Conservation (phyloP, 2,888 invertebrate genomes). For the Plusia festucae region DNA sequence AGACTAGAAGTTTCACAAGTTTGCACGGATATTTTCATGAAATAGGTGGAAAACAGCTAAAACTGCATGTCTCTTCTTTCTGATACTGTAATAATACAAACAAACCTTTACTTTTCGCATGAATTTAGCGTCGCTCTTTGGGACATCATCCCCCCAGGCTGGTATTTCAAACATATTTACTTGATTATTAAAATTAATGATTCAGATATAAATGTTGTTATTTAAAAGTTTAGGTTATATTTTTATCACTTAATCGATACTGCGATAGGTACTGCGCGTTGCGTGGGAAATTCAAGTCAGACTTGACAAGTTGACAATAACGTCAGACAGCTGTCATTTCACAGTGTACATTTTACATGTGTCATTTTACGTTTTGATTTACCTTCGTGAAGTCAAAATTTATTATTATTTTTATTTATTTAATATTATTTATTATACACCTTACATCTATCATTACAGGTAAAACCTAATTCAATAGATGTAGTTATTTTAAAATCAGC, state of each 20-base stretch:
- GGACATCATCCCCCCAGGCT: slow-evolving; percentile 73
- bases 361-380: no score
- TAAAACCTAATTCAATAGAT: no score
- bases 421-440: no score
- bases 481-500: no score
- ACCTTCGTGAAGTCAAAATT: no score
- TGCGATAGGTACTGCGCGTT: no score
- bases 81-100: not conserved
- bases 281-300: no score
- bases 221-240: not conserved
- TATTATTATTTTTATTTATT: no score
- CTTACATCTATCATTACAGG: no score
- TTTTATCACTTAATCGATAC: not conserved
- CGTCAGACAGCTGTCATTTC: not conserved
- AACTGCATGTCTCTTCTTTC: not conserved
- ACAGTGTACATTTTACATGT: no score
- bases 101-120: slow-evolving; percentile 60
- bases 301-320: not conserved
- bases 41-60: not conserved
- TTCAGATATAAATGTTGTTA: not conserved
- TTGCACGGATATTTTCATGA: not conserved
- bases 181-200: not conserved
- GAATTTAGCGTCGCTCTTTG: slow-evolving; percentile 62
- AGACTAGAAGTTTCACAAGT: not conserved
- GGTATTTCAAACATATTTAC: slow-evolving; percentile 73